A percentile compares a stretch with the other conserved stretches of the same genome.
phyloP scores from a whole-genome alignment of 2,888 invertebrate species.

The Isoperla grammatica region DNA sequence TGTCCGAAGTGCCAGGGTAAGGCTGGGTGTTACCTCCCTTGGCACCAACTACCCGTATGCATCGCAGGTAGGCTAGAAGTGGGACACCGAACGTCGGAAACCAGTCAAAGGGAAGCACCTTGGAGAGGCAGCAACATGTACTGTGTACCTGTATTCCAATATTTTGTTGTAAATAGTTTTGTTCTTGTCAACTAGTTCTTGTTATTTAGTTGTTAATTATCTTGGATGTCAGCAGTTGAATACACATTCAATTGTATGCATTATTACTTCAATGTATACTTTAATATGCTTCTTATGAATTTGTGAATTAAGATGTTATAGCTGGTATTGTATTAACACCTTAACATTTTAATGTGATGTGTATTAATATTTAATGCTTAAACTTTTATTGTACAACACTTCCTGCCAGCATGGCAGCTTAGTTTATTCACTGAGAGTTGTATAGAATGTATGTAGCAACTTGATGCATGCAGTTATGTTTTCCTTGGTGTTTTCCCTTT shows the following conservation, averaged over 20 bases:
- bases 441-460: conserved; percentile 14
- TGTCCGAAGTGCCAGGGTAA: conserved; percentile 58
- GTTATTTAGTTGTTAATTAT: background rate
- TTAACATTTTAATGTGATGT: no score
- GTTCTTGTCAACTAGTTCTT: conserved; percentile 2
- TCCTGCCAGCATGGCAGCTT: background rate
- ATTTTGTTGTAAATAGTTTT: background rate
- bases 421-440: background rate
- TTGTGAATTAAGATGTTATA: no score
- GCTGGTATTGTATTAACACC: no score
- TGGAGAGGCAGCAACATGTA: conserved; percentile 16
- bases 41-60: conserved; percentile 41
- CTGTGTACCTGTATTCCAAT: background rate
- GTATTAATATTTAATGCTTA: background rate
- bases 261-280: no score
- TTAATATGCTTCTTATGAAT: no score
- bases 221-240: background rate
- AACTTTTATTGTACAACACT: conserved; percentile 1
- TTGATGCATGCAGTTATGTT: background rate
- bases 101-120: conserved; percentile 28
- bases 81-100: conserved; percentile 14
- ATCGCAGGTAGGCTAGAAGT: conserved; percentile 50
- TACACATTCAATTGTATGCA: no score
- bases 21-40: conserved; percentile 67
- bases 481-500: conserved; percentile 22